Percentiles rank a stretch among this genome's conserved stretches.
phyloP scores from a whole-genome alignment of 2,888 invertebrate species.

The Rhagonycha fulva region DNA sequence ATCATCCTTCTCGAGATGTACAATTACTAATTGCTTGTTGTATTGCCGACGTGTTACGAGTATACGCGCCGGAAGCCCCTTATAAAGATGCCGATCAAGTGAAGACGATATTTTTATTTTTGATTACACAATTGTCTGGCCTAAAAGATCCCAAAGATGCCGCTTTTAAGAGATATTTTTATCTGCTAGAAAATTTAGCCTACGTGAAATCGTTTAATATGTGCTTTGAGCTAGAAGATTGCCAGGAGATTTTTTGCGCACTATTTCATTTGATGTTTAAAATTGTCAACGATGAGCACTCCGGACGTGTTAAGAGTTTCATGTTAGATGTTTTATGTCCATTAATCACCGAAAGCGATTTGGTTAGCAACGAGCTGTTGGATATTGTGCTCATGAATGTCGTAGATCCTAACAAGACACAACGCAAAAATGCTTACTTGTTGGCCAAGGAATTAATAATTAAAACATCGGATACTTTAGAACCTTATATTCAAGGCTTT shows the following conservation, averaged over 20 bases:
- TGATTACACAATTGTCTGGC: slow-evolving; percentile 91
- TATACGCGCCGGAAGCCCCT: slow-evolving; percentile 97
- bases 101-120: slow-evolving; percentile 89
- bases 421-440: slow-evolving; percentile 85
- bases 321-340: slow-evolving; percentile 96
- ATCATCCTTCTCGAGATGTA: slow-evolving; percentile 89
- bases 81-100: slow-evolving; percentile 96
- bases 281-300: slow-evolving; percentile 96
- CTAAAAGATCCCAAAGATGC: slow-evolving; percentile 96
- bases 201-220: slow-evolving; percentile 99
- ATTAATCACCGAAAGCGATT: slow-evolving; percentile 92
- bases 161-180: slow-evolving; percentile 96
- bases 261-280: slow-evolving; percentile 93
- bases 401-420: slow-evolving; percentile 90
- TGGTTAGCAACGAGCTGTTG: slow-evolving; percentile 90
- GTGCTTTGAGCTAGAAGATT: slow-evolving; percentile 97
- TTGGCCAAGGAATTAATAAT: slow-evolving; percentile 90
- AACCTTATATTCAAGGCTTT: slow-evolving; percentile 96
- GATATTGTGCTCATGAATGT: slow-evolving; percentile 93
- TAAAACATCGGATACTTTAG: slow-evolving; percentile 90
- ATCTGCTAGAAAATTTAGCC: slow-evolving; percentile 93
- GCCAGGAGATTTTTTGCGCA: slow-evolving; percentile 94
- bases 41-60: slow-evolving; percentile 93
- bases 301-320: slow-evolving; percentile 93
- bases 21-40: slow-evolving; percentile 95